A percentile compares a stretch with the other conserved stretches of the same genome.
These are phyloP conservation scores for Malthinus seriepunctatus DNA, from an alignment of 2,888 invertebrate genomes.

Conservation along the genomic window DNA sequence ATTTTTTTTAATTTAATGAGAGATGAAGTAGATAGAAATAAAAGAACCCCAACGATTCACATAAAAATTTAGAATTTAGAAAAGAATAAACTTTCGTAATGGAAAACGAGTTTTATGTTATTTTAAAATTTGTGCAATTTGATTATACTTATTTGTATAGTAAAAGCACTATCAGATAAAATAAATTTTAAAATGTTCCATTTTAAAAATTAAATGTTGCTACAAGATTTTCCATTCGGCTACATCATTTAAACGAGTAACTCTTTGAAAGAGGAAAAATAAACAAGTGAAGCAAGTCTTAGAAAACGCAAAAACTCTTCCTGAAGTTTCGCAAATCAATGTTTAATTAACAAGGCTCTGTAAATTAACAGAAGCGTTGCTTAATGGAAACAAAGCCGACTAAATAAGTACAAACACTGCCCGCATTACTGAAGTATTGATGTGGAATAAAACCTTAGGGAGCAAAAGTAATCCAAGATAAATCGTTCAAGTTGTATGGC, in stretches of 20 bases:
- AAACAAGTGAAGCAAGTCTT: slow-evolving; percentile 7
- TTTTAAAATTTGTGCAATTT: too few relatives aligned
- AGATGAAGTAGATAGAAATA: too few relatives aligned
- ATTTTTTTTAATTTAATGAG: too few relatives aligned
- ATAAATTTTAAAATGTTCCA: too few relatives aligned
- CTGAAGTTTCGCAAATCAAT: slow-evolving; percentile 29
- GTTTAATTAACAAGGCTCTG: slow-evolving; percentile 34
- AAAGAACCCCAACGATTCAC: too few relatives aligned
- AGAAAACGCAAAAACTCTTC: slow-evolving; percentile 15
- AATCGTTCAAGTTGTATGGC: slow-evolving; percentile 31
- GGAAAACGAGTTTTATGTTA: too few relatives aligned
- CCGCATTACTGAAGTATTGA: slow-evolving; percentile 34
- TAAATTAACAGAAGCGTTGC: slow-evolving; percentile 35
- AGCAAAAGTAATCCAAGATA: slow-evolving; percentile 32
- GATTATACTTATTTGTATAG: too few relatives aligned
- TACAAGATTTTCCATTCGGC: background rate
- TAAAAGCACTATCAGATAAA: too few relatives aligned
- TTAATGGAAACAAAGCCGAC: slow-evolving; percentile 35
- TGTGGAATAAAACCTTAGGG: slow-evolving; percentile 29
- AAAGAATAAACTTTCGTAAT: too few relatives aligned
- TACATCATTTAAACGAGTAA: background rate
- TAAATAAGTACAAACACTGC: slow-evolving; percentile 36
- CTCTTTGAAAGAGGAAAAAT: slow-evolving; percentile 2
- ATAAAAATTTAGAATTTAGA: too few relatives aligned
- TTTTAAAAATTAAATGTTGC: too few relatives aligned